Conservation (phyloP, 2,113 vertebrate genomes). For the Neoarius graeffei region DNA sequence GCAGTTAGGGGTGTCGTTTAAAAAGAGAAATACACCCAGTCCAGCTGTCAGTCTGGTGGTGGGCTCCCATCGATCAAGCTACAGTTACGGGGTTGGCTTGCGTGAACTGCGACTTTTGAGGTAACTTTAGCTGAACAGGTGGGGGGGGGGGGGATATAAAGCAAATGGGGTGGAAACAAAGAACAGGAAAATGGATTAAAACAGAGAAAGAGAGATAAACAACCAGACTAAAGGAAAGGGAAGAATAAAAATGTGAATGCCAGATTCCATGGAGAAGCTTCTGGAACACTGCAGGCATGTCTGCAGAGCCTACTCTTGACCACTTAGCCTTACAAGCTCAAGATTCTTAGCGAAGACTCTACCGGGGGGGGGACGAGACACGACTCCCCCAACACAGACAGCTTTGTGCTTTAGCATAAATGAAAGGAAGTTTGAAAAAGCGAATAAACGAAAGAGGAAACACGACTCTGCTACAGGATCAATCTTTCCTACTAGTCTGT, state of each 20-base stretch:
- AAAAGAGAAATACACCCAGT: constrained; percentile 22
- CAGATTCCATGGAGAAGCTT: constrained; percentile 8
- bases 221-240: neutral
- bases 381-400: constrained; percentile 11
- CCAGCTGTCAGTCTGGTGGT: constrained; percentile 15
- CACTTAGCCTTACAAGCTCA: constrained; percentile 39
- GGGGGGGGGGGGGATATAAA: neutral
- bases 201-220: neutral
- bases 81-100: constrained; percentile 25
- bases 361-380: neutral
- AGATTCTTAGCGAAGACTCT: constrained; percentile 41
- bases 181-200: neutral
- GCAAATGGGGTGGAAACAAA: neutral
- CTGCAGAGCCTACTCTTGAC: constrained; percentile 40
- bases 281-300: constrained; percentile 41
- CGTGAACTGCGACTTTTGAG: constrained; percentile 3
- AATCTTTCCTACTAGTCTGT: constrained; percentile 1
- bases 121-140: constrained; percentile 37
- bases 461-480: neutral
- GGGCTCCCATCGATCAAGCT: constrained; percentile 45
- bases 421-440: constrained; percentile 20
- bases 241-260: neutral
- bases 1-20: constrained; percentile 42
- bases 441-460: constrained; percentile 31
- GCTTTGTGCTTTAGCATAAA: constrained; percentile 39